These are phyloP conservation scores for Forpus xanthops DNA, from an alignment of 2,797 vertebrate species.

Conservation along the genomic window DNA sequence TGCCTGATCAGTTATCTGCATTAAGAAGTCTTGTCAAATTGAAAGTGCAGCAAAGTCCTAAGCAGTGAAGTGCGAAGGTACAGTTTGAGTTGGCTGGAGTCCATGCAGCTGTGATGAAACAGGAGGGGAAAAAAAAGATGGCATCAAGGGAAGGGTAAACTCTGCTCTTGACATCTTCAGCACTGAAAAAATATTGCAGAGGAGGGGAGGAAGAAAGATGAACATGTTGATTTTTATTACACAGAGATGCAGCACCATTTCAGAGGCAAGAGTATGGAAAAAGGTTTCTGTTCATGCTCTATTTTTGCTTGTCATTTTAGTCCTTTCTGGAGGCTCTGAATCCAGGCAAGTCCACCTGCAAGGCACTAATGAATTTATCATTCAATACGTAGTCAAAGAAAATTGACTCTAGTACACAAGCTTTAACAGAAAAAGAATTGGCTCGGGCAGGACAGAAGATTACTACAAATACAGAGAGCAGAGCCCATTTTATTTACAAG, in stretches of 20 bases:
- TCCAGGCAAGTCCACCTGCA: conserved; percentile 20
- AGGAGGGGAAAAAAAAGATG: background rate
- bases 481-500: background rate
- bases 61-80: conserved; percentile 18
- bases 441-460: background rate
- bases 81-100: conserved; percentile 43
- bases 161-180: conserved; percentile 54
- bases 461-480: conserved; percentile 23
- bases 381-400: background rate
- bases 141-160: conserved; percentile 66
- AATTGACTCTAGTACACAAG: background rate
- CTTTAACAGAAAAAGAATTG: background rate
- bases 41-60: background rate
- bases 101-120: conserved; percentile 59
- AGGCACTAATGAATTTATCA: conserved; percentile 20
- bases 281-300: background rate
- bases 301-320: background rate
- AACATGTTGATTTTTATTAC: conserved; percentile 67
- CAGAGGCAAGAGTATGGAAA: background rate
- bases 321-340: background rate
- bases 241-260: background rate
- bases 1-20: background rate
- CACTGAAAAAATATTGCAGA: conserved; percentile 22
- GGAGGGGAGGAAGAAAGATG: conserved; percentile 20
- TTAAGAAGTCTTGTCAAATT: background rate